Evolutionary conservation across 35 echinoderm and acorn worm genomes (phyloP).

Genomic region (Chiridota heheva): DNA sequence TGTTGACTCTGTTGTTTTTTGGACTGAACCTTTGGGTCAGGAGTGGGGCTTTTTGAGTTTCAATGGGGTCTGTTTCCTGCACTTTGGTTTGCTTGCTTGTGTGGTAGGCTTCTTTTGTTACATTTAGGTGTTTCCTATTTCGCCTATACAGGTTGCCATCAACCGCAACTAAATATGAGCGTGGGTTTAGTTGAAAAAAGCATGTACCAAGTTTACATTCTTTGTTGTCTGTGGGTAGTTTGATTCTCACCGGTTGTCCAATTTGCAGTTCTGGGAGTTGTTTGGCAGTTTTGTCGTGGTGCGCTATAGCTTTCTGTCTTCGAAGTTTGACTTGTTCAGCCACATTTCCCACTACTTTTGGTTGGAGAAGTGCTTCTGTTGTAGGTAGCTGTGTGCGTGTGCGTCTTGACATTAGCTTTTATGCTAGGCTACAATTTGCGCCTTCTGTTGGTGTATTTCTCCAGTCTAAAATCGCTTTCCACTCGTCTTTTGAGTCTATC

Average conservation of each 20-base stretch:
- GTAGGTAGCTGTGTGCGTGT: constrained; percentile 62
- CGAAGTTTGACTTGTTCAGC: constrained; percentile 13
- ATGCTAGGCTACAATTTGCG: constrained; percentile 41
- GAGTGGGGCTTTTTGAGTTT: too few species aligned
- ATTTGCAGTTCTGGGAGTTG: constrained; percentile 52
- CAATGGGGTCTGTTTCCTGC: too few species aligned
- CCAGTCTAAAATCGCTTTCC: constrained; percentile 59
- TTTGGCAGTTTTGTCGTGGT: constrained; percentile 38
- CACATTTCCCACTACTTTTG: constrained; percentile 35
- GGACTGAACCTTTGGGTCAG: too few species aligned
- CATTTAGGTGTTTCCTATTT: too few species aligned
- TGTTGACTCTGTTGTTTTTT: too few species aligned
- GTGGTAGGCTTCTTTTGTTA: neutral
- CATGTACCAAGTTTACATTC: neutral
- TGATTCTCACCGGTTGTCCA: constrained; percentile 58
- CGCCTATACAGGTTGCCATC: too few species aligned
- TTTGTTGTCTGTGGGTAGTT: constrained; percentile 56
- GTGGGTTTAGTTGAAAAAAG: neutral
- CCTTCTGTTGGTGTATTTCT: constrained; percentile 45
- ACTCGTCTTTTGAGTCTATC: constrained; percentile 19
- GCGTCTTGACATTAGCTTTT: constrained; percentile 64
- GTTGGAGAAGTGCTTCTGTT: constrained; percentile 49
- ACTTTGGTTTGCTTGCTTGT: too few species aligned
- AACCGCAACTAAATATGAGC: constrained; percentile 2
- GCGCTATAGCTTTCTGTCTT: constrained; percentile 48